Conservation (phyloP, 2,888 invertebrate genomes). For the Alitta virens region DNA sequence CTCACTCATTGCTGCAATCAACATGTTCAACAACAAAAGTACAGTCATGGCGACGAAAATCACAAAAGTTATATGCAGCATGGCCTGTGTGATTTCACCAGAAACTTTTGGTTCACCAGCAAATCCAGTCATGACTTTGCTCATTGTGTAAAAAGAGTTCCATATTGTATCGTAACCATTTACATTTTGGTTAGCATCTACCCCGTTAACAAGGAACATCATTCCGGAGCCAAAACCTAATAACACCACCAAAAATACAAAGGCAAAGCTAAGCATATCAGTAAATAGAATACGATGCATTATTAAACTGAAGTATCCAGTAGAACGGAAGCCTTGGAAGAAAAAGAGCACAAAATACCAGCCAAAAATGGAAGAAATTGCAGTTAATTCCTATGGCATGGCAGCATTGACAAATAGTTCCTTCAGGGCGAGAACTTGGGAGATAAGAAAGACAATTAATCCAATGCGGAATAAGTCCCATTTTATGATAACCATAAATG, state of each 20-base stretch:
- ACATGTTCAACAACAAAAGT: slow-evolving; percentile 10
- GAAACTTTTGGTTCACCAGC: background rate
- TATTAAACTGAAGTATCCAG: slow-evolving; percentile 10
- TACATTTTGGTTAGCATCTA: background rate
- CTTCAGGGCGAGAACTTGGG: background rate
- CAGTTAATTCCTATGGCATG: background rate
- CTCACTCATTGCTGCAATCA: slow-evolving; percentile 15
- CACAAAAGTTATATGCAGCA: background rate
- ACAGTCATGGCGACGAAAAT: background rate
- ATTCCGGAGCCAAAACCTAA: slow-evolving; percentile 3
- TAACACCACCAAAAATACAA: background rate
- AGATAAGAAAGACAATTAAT: background rate
- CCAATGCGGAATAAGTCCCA: background rate
- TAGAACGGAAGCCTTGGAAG: background rate
- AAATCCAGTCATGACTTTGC: slow-evolving; percentile 4
- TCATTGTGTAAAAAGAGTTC: slow-evolving; percentile 1
- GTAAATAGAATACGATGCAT: slow-evolving; percentile 13
- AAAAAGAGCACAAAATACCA: slow-evolving; percentile 5
- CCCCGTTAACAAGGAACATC: background rate
- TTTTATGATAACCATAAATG: background rate
- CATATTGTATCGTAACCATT: background rate
- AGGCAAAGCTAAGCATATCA: slow-evolving; percentile 5
- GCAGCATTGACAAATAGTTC: too few species aligned
- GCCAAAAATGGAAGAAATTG: background rate
- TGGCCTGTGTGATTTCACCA: background rate